Conservation (phyloP, 2,797 vertebrate genomes). For the Lacerta bilineata region DNA sequence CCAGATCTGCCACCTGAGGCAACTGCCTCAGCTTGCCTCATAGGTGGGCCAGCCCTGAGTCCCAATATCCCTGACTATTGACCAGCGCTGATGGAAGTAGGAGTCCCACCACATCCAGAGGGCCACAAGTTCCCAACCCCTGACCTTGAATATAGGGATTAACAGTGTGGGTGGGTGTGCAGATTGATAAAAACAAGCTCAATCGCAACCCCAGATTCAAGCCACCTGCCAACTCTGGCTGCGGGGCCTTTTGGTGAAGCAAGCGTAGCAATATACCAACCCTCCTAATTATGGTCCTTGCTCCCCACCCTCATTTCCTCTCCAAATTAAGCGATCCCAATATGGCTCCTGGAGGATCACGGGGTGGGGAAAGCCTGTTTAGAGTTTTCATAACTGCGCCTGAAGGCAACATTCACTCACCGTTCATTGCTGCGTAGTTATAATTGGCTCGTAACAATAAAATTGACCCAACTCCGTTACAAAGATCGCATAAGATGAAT, state of each 20-base stretch:
- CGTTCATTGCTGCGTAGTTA: conserved; percentile 28
- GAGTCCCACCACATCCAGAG: background rate
- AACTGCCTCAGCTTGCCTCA: too few relatives aligned
- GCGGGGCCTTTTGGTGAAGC: background rate
- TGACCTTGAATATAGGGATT: background rate
- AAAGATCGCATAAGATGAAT: conserved; percentile 41
- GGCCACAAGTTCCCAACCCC: background rate
- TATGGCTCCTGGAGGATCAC: background rate
- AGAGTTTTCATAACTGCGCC: conserved; percentile 26
- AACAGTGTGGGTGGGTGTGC: background rate
- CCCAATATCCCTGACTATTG: background rate
- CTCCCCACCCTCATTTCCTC: conserved; percentile 2
- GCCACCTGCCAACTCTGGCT: background rate
- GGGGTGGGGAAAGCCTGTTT: background rate
- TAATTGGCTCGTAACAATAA: conserved; percentile 37
- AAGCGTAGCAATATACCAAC: background rate
- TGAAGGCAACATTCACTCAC: conserved; percentile 17
- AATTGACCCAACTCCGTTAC: conserved; percentile 33
- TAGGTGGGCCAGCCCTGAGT: too few relatives aligned
- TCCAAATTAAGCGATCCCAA: conserved; percentile 14
- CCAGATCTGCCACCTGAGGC: too few relatives aligned
- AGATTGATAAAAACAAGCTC: background rate
- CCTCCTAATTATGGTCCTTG: conserved; percentile 6
- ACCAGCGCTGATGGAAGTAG: background rate
- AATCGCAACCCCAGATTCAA: background rate